A percentile compares a stretch with the other conserved stretches of the same genome.
Conservation (phyloP, 2,797 vertebrate genomes). For the Parotocinclus haroldoi region DNA sequence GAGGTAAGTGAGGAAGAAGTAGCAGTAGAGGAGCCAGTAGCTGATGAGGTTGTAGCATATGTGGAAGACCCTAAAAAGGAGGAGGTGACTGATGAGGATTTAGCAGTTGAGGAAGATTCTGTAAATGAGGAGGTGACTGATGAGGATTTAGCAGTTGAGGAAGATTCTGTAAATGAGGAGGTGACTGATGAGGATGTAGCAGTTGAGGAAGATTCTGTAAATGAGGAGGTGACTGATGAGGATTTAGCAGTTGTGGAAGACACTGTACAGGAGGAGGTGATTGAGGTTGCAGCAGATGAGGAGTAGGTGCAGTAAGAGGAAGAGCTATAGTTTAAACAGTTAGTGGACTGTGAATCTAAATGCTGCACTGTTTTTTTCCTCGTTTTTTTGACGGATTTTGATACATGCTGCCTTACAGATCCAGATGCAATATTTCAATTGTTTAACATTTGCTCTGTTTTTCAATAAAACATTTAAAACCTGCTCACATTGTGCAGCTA, state of each 20-base stretch:
- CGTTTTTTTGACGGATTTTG: slow-evolving; percentile 24
- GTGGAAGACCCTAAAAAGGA: neutral
- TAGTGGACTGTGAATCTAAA: slow-evolving; percentile 59
- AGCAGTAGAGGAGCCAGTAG: neutral
- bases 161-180: neutral
- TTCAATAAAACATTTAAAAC: slow-evolving; percentile 45
- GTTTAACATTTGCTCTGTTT: slow-evolving; percentile 24
- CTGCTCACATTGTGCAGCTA: too few species aligned
- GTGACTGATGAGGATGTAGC: neutral
- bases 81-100: neutral
- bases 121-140: neutral
- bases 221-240: neutral
- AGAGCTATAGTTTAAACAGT: slow-evolving; percentile 26
- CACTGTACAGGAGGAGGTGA: neutral
- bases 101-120: neutral
- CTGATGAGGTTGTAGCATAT: neutral
- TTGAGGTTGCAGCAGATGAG: neutral
- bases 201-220: neutral
- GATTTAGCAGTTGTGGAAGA: neutral
- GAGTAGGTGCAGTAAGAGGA: slow-evolving; percentile 4
- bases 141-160: neutral
- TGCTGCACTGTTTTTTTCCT: slow-evolving; percentile 68
- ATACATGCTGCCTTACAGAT: slow-evolving; percentile 12
- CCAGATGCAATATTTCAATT: slow-evolving; percentile 22
- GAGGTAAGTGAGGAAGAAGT: neutral